Evolutionary conservation across 2,797 vertebrate genomes (phyloP).

Genomic region (Lepidocolaptes lacrymiger): DNA sequence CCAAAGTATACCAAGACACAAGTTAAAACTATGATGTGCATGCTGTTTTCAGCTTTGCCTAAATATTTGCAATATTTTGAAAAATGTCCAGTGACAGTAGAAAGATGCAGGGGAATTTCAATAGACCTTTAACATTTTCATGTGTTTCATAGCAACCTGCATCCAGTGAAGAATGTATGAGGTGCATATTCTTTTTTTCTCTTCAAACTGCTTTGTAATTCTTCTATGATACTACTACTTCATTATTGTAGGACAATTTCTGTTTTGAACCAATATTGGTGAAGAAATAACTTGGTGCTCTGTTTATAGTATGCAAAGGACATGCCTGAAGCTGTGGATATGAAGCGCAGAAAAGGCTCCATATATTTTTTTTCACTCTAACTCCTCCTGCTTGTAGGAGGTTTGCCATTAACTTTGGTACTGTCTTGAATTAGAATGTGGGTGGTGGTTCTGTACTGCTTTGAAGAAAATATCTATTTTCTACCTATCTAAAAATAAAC

Average conservation of each 20-base stretch:
- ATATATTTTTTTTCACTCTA: not conserved
- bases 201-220: not conserved
- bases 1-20: not conserved
- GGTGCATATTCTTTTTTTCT: not conserved
- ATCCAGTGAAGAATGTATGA: not conserved
- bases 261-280: not conserved
- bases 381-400: not conserved
- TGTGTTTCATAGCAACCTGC: not conserved
- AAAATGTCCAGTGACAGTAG: not conserved
- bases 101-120: not conserved
- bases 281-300: not conserved
- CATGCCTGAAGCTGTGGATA: not conserved
- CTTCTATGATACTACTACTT: not conserved
- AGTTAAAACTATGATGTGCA: not conserved
- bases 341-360: not conserved
- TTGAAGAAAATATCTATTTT: not conserved
- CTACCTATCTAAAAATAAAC: not conserved
- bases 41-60: not conserved
- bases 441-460: not conserved
- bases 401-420: conserved; percentile 3
- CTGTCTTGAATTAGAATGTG: not conserved
- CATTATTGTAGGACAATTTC: not conserved
- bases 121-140: not conserved
- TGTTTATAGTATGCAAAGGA: not conserved
- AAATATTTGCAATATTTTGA: not conserved